Conservation (phyloP, 2,888 invertebrate species). For the Dryomyza anilis region DNA sequence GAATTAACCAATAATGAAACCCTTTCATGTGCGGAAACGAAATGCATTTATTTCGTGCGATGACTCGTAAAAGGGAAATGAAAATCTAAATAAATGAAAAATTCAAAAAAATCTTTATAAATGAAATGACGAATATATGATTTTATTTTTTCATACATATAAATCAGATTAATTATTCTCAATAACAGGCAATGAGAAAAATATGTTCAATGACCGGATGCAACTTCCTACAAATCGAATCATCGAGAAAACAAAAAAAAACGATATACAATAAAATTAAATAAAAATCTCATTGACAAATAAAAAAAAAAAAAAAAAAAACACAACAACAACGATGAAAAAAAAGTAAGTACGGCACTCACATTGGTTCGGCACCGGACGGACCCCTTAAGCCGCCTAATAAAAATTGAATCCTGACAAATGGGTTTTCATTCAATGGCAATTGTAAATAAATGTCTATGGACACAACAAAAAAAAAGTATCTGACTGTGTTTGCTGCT, state of each 20-base stretch:
- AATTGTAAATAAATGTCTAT: constrained; percentile 7
- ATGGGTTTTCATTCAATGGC: constrained; percentile 22
- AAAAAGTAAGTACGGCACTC: constrained; percentile 18
- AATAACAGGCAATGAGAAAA: not conserved
- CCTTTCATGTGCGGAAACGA: too few species aligned
- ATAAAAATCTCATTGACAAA: constrained; percentile 13
- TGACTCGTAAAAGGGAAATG: not conserved
- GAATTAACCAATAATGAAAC: too few species aligned
- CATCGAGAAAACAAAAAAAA: not conserved
- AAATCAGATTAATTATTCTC: constrained; percentile 4
- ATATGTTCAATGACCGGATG: constrained; percentile 10
- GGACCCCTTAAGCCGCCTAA: constrained; percentile 20
- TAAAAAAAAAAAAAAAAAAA: constrained; percentile 29
- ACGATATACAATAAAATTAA: constrained; percentile 4
- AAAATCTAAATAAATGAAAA: not conserved
- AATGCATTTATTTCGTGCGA: too few species aligned
- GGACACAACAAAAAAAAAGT: not conserved
- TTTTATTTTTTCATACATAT: not conserved
- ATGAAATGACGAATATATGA: not conserved
- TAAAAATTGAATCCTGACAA: constrained; percentile 27
- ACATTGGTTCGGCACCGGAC: not conserved
- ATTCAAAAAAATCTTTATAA: not conserved
- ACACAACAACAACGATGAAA: constrained; percentile 14
- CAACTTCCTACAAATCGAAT: not conserved
- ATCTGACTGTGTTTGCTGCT: not conserved